Evolutionary conservation across 1,140 invertebrate species (phyloP), one percentile per base, ranked within the genome.

Genomic region (Cherax quadricarinatus): DNA sequence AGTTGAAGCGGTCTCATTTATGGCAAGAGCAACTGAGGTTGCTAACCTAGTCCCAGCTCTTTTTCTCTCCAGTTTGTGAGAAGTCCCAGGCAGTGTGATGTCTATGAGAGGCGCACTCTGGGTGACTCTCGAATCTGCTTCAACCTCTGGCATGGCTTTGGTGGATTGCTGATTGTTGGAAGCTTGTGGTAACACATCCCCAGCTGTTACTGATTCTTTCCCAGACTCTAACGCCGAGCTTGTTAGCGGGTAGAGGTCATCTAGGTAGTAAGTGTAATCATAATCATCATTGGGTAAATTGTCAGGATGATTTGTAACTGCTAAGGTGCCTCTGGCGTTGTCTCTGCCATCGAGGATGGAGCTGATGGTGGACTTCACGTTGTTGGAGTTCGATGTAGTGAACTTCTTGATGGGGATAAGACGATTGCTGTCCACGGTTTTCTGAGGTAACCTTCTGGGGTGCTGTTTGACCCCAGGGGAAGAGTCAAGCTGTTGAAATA

Each of bases 261-360:
- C 86, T 16, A 87, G 18, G 86, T 81, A 60, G 53, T 88, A 79
- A 18, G 14, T 21, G 57, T 88, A 88, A 49, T 88, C 75, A 18
- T 81, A 80, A 49, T 80, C 86, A 18, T 78, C 86, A 16, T 78
- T 21, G 70, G 86, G 30, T 41, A 78, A 21, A 75, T 75, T 75
- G 6, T 84, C 82, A 1, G 57, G n/a, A 57, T 21, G n/a, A 30
- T 53, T 21, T 62, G 86, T 78, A 73, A 21, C 49, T 14, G 30
- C 7, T 48, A 41, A 86, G 14, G 85, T 18, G 30, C 30, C 48
- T 24, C 9, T 12, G 14, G 16, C 7, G 80, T 24, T n/a, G 18
- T 82, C 80, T n/a, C 80, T 9, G 53, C 2, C n/a, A 3, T 16
- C 48, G 60, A 85, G 48, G 62, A 48, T 10, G 2, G 70, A 21